These are phyloP conservation scores for Erpornis zantholeuca DNA, from an alignment of 2,113 vertebrate species.

Conservation along the genomic window DNA sequence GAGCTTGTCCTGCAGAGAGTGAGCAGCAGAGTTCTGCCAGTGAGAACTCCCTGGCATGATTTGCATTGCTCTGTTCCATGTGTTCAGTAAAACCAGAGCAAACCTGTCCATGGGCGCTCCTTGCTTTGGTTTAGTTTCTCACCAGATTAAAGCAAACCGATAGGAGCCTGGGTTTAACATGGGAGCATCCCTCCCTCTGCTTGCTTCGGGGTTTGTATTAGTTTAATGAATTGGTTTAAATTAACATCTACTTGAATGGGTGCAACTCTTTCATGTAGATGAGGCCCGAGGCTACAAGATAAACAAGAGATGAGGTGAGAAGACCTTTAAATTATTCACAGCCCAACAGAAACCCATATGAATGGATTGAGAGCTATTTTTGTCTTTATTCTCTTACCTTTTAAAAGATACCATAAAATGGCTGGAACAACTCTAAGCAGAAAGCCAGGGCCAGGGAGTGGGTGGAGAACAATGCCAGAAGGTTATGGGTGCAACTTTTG, in stretches of 20 bases:
- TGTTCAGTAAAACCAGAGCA: slow-evolving; percentile 35
- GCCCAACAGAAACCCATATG: background rate
- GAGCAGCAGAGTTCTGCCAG: slow-evolving; percentile 1
- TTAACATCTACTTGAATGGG: slow-evolving; percentile 20
- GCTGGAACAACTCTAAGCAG: background rate
- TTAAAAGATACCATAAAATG: background rate
- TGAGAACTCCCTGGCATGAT: background rate
- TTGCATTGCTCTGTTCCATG: slow-evolving; percentile 43
- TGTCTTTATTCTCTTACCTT: background rate
- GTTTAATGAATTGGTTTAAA: slow-evolving; percentile 49
- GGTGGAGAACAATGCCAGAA: background rate
- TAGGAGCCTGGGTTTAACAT: background rate
- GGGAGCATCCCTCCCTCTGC: background rate
- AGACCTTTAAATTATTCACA: slow-evolving; percentile 17
- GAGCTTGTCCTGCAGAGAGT: background rate
- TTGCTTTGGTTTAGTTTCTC: slow-evolving; percentile 35
- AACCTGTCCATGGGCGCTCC: slow-evolving; percentile 20
- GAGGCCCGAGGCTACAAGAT: slow-evolving; percentile 24
- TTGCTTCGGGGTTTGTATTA: background rate
- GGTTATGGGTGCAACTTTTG: background rate
- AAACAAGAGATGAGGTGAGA: slow-evolving; percentile 41
- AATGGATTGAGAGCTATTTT: background rate
- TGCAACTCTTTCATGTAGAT: slow-evolving; percentile 34
- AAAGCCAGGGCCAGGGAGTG: background rate
- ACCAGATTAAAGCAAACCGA: slow-evolving; percentile 50